Conservation (phyloP, 2,113 vertebrate species). For the Erythrocercus mccallii region DNA sequence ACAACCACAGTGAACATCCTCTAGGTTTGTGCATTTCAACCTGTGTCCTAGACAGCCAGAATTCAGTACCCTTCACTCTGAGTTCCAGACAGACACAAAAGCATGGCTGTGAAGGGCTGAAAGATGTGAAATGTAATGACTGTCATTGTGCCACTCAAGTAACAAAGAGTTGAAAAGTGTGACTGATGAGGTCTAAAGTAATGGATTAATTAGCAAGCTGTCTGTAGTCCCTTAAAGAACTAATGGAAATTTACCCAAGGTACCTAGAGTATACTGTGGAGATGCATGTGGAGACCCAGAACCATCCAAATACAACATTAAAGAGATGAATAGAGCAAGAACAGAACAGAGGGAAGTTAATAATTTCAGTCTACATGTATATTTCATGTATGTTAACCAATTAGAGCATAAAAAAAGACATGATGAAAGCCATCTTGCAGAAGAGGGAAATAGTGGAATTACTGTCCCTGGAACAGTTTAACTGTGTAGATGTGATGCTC, state of each 20-base stretch:
- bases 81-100: not conserved
- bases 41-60: not conserved
- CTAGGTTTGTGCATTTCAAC: not conserved
- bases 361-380: not conserved
- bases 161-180: not conserved
- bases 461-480: not conserved
- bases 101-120: not conserved
- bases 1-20: not conserved
- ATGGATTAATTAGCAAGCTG: not conserved
- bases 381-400: slow-evolving; percentile 2
- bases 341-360: not conserved
- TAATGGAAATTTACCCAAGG: not conserved
- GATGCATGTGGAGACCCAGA: not conserved
- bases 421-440: not conserved
- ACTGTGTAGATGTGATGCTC: not conserved
- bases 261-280: not conserved
- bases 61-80: not conserved
- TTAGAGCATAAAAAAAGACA: not conserved
- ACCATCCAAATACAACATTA: not conserved
- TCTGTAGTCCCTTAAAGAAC: not conserved
- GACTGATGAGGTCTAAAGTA: not conserved
- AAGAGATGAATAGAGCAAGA: not conserved
- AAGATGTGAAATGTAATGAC: not conserved
- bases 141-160: not conserved
- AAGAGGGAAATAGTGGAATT: not conserved